Base-by-base conservation (phyloP, 1,140 invertebrate genomes). In the Hylaeus volcanicus region DNA sequence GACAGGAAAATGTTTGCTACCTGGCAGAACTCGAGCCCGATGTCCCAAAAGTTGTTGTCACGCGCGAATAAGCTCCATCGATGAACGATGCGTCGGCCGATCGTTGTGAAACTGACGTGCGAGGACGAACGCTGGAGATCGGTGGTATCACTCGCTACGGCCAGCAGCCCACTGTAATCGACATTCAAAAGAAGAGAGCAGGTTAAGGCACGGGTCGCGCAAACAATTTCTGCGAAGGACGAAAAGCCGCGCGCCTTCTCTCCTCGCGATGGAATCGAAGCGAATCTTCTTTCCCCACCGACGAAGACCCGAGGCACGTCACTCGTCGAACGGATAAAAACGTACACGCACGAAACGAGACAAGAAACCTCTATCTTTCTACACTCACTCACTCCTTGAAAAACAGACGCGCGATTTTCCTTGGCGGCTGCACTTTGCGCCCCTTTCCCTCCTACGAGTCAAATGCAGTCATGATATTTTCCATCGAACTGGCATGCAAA, bases 41-140 rank as follows among this genome's bases (percentile, higher is more conserved):
- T 76, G 71, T 81, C 69, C 79, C 78, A 53, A 70, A 75, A 73
- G 41, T 83, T 68, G 85, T 53, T 83, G 83, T 88, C 85, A 85
- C 81, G 85, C 85, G 75, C 76, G 63, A 61, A 55, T 58, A 70
- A 80, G 65, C 81, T 88, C 85, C 87, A 88, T 88, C 72, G 81
- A 69, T 79, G 71, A 37, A 53, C 64, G 66, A 71, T 70, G 56
- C 26, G 41, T 76, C 65, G 58, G 74, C 68, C 64, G 79, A 80
- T 60, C 55, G 63, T 55, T 53, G 43, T 45, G 78, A 75, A 61
- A 66, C 53, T 68, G 72, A 74, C 63, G 63, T 56, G 63, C 48
- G 69, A 60, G 53, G 69, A 74, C 60, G 56, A 51, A 56, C 61
- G 73, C 75, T 26, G 26, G 63, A 39, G 78, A 75, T 75, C 72